phyloP scores from a whole-genome alignment of 2,113 vertebrate species.

The Mastomys coucha region DNA sequence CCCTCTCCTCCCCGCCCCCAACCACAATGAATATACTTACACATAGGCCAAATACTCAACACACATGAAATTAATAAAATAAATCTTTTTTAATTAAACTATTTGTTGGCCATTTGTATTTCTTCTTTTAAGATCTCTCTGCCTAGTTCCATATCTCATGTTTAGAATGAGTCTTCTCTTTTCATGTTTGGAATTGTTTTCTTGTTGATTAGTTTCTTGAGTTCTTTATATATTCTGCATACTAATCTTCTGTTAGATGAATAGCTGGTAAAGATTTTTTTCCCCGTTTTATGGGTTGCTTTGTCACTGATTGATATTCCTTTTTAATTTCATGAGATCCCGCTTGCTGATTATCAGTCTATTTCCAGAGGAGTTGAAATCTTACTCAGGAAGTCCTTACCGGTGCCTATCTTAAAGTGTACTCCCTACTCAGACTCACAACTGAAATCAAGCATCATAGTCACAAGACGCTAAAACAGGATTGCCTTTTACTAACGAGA shows the following conservation, averaged over 20 bases:
- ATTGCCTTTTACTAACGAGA: conserved; percentile 18
- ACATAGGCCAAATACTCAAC: no score
- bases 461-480: neutral
- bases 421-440: neutral
- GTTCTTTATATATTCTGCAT: no score
- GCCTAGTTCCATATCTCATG: no score
- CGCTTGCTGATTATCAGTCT: neutral
- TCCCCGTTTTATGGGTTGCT: neutral
- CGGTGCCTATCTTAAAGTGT: neutral
- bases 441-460: neutral
- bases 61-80: no score
- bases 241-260: neutral
- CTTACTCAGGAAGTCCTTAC: neutral
- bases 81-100: no score
- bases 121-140: no score
- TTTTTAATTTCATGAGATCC: neutral
- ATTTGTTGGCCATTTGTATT: no score
- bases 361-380: neutral
- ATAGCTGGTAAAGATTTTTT: neutral
- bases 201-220: no score
- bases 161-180: no score
- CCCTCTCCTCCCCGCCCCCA: no score
- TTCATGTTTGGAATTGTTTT: no score
- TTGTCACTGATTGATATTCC: neutral
- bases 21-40: no score